Base-by-base conservation (phyloP, 2,797 vertebrate species). In the Ibycter americanus region DNA sequence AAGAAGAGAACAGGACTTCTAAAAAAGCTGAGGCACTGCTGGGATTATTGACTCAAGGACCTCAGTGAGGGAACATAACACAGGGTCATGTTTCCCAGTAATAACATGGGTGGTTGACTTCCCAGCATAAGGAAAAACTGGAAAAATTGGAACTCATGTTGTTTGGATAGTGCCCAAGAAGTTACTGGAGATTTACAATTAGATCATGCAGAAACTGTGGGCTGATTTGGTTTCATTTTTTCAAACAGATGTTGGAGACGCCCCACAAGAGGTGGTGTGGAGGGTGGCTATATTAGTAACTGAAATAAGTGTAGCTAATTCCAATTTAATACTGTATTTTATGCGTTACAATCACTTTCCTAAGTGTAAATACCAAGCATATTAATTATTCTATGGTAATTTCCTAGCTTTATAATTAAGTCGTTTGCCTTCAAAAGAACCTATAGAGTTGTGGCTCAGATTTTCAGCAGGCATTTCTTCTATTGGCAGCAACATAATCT, bases 31-130 rank as follows among this genome's bases (percentile, higher is more conserved):
- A 94, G 86, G 85, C 83, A 85, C 90, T 96, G 89, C 89, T 96
- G 92, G 92, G 94, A 97, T 96, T 97, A 96, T 96, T 97, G 96
- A 94, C 92, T 97, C 89, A 95, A 94, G 93, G 77, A 95, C 89
- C 93, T 96, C 67, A 71, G 85, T 78, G 80, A 93, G 82, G 91
- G 94, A 96, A 96, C 93, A 94, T 94, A 95, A 95, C 96, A 97
- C 76, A 80, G 89, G 79, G 91, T 90, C 85, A 76, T 90, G 66
- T 95, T 97, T 97, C 76, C 88, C 88, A 89, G 78, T 97, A 96
- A 96, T 93, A 96, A 96, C 91, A 95, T 83, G 95, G 61, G 88
- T 80, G 95, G 93, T 90, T 97, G 80, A 86, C 95, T 97, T 98
- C 91, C 97, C 87, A 97, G 95, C 87, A 94, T 82, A 90, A 96